phyloP scores from a whole-genome alignment of 2,113 vertebrate species.

The Anolis sagrei region DNA sequence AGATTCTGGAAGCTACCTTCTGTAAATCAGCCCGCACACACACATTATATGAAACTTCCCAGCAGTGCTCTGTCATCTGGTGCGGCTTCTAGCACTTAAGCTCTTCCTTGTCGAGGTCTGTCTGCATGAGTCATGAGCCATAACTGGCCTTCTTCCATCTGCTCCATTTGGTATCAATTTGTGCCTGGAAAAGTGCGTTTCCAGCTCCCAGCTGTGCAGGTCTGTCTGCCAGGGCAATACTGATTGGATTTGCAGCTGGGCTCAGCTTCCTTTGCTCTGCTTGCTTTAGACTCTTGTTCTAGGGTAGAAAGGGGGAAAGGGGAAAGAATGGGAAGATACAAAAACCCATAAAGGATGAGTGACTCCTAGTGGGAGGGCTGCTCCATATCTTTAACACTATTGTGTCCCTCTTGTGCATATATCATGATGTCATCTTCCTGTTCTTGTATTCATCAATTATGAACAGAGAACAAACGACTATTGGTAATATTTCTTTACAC shows the following conservation, averaged over 20 bases:
- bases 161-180: conserved; percentile 64
- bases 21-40: neutral
- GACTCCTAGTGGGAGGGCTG: conserved; percentile 4
- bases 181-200: conserved; percentile 60
- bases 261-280: conserved; percentile 29
- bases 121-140: conserved; percentile 40
- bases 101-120: conserved; percentile 13
- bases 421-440: neutral
- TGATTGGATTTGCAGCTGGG: conserved; percentile 65
- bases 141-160: conserved; percentile 36
- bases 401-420: neutral
- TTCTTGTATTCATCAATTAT: neutral
- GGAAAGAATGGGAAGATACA: conserved; percentile 32
- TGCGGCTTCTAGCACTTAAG: neutral
- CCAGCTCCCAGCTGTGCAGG: conserved; percentile 68
- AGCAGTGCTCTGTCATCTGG: conserved; percentile 33
- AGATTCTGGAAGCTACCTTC: neutral
- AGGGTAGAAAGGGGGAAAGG: conserved; percentile 17
- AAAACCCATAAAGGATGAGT: conserved; percentile 37
- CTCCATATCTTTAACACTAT: accelerated
- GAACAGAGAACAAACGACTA: conserved; percentile 26
- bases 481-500: conserved; percentile 27
- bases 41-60: neutral
- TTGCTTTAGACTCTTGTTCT: conserved; percentile 49
- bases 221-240: conserved; percentile 52